Percentiles rank a stretch among this genome's conserved stretches.
Conservation (phyloP, 2,797 vertebrate species). For the Lates japonicus region DNA sequence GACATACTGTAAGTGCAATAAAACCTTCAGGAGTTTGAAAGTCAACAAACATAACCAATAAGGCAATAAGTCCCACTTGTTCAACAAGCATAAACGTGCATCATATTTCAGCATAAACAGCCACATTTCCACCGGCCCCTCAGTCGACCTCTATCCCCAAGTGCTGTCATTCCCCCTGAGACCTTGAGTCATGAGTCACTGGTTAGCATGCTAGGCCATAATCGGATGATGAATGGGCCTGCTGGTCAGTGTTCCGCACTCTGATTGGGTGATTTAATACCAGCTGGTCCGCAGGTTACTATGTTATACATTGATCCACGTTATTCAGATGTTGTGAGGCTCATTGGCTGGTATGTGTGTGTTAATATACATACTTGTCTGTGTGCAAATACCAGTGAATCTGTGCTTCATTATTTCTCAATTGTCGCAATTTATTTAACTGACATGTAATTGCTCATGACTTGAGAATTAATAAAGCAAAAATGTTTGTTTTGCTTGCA, state of each 20-base stretch:
- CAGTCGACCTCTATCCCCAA: no score
- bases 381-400: not conserved
- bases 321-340: constrained; percentile 3
- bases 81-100: no score
- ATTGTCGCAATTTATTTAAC: not conserved
- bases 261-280: constrained; percentile 49
- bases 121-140: no score
- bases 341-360: not conserved
- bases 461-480: not conserved
- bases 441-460: not conserved
- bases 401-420: not conserved
- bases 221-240: constrained; percentile 56
- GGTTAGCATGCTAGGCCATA: constrained; percentile 35
- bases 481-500: not conserved
- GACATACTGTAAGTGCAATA: no score
- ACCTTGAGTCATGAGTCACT: constrained; percentile 44
- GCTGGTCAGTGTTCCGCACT: constrained; percentile 38
- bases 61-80: no score
- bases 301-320: constrained; percentile 20
- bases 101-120: no score
- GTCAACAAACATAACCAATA: no score
- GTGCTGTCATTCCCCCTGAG: constrained; percentile 5
- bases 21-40: no score
- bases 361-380: not conserved
- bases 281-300: constrained; percentile 28